Evolutionary conservation across 2,888 invertebrate species (phyloP).

Genomic region (Nephrotoma flavescens): DNA sequence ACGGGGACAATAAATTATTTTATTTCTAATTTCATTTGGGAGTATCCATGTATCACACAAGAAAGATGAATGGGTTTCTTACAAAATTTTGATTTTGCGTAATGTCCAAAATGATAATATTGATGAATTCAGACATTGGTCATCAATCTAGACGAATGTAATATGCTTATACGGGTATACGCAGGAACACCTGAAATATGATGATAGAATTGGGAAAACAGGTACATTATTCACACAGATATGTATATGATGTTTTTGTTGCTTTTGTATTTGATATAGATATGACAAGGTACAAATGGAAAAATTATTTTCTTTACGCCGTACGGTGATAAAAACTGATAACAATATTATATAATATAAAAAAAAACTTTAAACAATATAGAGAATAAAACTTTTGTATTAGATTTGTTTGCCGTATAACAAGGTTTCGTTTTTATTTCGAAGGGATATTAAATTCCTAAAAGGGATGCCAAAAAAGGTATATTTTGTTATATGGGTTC

Average conservation of each 20-base stretch:
- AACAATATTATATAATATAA: background rate
- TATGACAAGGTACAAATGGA: background rate
- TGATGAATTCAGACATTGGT: background rate
- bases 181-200: background rate
- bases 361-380: background rate
- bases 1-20: background rate
- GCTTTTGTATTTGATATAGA: background rate
- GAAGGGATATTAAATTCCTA: no score
- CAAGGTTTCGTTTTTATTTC: no score
- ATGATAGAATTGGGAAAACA: background rate
- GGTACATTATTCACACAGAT: background rate
- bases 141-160: background rate
- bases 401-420: background rate
- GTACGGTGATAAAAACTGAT: background rate
- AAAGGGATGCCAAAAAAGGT: no score
- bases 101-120: background rate
- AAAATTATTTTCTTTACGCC: background rate
- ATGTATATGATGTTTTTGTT: background rate
- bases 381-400: background rate
- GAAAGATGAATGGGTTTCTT: background rate
- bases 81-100: background rate
- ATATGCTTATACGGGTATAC: background rate
- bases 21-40: background rate
- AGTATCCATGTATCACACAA: background rate
- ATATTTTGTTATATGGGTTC: no score